Evolutionary conservation across 2,888 invertebrate species (phyloP).

Genomic region (Hyposoter didymator): DNA sequence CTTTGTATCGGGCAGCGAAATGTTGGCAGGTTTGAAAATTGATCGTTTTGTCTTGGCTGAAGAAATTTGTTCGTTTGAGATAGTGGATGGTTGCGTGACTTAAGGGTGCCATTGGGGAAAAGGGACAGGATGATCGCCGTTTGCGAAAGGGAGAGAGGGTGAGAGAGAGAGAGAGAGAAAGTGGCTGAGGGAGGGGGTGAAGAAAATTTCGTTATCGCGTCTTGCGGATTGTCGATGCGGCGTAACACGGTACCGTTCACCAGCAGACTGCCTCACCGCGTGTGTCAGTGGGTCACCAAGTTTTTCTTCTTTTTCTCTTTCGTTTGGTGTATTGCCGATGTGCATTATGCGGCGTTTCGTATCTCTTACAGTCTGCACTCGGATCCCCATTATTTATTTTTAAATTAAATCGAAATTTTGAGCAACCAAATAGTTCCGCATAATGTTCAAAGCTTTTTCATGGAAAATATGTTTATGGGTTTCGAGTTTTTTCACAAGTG

Average conservation of each 20-base stretch:
- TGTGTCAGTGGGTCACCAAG: conserved; percentile 68
- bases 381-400: neutral
- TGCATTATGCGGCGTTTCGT: conserved; percentile 63
- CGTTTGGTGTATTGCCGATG: conserved; percentile 39
- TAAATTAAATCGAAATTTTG: neutral
- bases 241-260: conserved; percentile 65
- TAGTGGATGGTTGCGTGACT: conserved; percentile 1
- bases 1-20: neutral
- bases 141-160: neutral
- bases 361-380: conserved; percentile 12
- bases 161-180: neutral
- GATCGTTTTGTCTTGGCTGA: neutral
- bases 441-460: neutral
- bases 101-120: conserved; percentile 11
- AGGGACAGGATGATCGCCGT: conserved; percentile 7
- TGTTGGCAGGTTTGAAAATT: neutral
- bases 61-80: conserved; percentile 15
- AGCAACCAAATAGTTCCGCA: neutral
- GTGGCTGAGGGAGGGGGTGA: conserved; percentile 9
- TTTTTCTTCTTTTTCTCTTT: conserved; percentile 45
- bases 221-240: conserved; percentile 67
- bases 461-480: neutral
- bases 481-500: neutral
- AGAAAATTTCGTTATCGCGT: conserved; percentile 67
- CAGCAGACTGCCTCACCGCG: conserved; percentile 53